Base-by-base conservation (phyloP, 2,888 invertebrate genomes). In the Pantelozetes paolii region DNA sequence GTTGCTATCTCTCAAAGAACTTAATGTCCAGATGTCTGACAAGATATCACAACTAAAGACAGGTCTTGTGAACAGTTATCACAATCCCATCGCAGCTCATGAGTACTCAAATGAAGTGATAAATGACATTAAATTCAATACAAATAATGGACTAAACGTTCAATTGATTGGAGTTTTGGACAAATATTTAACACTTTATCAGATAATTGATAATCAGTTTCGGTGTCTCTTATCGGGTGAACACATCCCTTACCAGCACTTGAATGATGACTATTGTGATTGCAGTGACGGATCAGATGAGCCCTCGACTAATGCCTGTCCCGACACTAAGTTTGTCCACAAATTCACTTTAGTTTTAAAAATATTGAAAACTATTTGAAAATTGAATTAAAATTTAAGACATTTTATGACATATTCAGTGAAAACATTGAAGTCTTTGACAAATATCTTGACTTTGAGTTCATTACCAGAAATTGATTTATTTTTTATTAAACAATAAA, bases 211-310 rank as follows among this genome's bases (percentile, higher is more conserved):
- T 62, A 18, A 18, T n/a, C 5, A 9, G n/a, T 75, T 75, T 36
- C 62, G 26, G 28, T 75, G 75, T 42, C 18, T 72, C 3, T 9
- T 42, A 23, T 73, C 48, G 15, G 83, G 81, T 75, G 80, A 82
- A 73, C 82, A 84, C 77, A 86, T 89, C 71, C 81, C 84, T 1
- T 92, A 88, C 81, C 83, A 83, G 45, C 86, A 87, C 78, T 88
- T 93, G 1, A 96, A 95, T 83, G 95, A 96, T 81, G 92, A 96
- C 83, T 96, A 90, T 82, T 96, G 95, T 84, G 95, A 96, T 83
- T 96, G 96, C 79, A 76, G 77, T 11, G 84, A 84, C 77, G 82
- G 82, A 3, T 81, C 81, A 54, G 85, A 85, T 80, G 85, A 85
- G 77, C 85, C 85, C 9, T 83, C 83, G 5, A 85, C 85, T 5